These are phyloP conservation scores for Petrophora chlorosata DNA, from an alignment of 2,888 invertebrate species.

Conservation along the genomic window DNA sequence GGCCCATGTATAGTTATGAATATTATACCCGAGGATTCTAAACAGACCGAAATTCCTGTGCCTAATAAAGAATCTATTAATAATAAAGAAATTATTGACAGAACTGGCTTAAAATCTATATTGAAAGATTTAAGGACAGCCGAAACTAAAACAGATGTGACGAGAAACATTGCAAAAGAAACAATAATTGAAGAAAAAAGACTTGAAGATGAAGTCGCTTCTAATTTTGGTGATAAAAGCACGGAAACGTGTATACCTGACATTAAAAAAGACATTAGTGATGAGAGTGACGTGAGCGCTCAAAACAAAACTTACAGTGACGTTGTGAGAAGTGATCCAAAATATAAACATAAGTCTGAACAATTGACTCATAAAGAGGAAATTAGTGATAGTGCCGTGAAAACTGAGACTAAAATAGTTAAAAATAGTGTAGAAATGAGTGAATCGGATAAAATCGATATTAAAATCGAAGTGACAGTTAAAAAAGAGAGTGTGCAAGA, in stretches of 20 bases:
- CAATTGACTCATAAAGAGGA: constrained; percentile 54
- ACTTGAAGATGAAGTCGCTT: not conserved
- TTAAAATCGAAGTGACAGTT: constrained; percentile 53
- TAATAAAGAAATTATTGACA: not conserved
- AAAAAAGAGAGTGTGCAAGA: constrained; percentile 46
- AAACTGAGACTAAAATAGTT: constrained; percentile 58
- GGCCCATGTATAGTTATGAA: not conserved
- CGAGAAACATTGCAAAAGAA: constrained; percentile 1
- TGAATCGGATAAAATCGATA: constrained; percentile 50
- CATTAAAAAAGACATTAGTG: constrained; percentile 18
- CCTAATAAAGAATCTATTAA: not conserved
- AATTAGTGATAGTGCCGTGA: constrained; percentile 46
- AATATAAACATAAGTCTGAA: constrained; percentile 54
- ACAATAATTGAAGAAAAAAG: not conserved
- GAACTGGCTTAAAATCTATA: constrained; percentile 3
- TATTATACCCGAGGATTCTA: not conserved
- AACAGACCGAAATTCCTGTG: not conserved
- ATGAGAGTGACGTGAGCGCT: constrained; percentile 12
- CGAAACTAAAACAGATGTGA: not conserved
- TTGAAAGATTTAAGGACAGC: not conserved
- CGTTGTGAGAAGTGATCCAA: constrained; percentile 45
- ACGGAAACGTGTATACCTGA: constrained; percentile 7
- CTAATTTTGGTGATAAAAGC: not conserved
- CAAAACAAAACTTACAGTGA: constrained; percentile 43
- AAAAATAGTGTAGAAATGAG: constrained; percentile 53